phyloP scores from a whole-genome alignment of 1,140 invertebrate species.

The Scaptomyza graminum region DNA sequence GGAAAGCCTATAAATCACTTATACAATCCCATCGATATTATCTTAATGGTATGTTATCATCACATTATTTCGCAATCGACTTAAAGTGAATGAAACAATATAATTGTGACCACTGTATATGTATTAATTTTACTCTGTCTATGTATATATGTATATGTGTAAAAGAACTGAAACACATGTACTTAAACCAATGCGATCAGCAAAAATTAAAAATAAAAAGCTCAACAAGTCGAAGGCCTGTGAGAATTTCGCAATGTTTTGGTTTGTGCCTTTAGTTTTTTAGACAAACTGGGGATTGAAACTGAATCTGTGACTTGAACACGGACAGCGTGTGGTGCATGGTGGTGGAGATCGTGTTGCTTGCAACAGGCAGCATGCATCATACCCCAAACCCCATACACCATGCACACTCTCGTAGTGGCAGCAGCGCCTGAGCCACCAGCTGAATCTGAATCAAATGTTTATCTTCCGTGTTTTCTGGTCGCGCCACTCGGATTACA shows the following conservation, averaged over 20 bases:
- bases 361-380: background rate
- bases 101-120: constrained; percentile 3
- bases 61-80: too few relatives aligned
- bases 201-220: constrained; percentile 22
- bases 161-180: constrained; percentile 39
- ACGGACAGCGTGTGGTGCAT: constrained; percentile 24
- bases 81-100: background rate
- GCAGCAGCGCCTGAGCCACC: constrained; percentile 48
- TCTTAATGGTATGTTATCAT: too few relatives aligned
- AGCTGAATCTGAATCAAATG: constrained; percentile 62
- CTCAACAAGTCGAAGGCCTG: constrained; percentile 20
- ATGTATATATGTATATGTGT: background rate
- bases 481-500: constrained; percentile 57
- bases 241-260: constrained; percentile 47
- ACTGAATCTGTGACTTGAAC: constrained; percentile 22
- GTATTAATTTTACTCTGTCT: background rate
- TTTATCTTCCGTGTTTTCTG: constrained; percentile 73
- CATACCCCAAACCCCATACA: background rate
- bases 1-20: too few relatives aligned
- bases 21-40: too few relatives aligned
- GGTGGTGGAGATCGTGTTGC: background rate
- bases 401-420: constrained; percentile 34
- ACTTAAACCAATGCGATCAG: constrained; percentile 46
- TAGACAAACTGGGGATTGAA: constrained; percentile 7
- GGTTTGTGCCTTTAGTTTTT: background rate